Conservation (phyloP, 2,113 vertebrate species). For the Trachemys scripta region DNA sequence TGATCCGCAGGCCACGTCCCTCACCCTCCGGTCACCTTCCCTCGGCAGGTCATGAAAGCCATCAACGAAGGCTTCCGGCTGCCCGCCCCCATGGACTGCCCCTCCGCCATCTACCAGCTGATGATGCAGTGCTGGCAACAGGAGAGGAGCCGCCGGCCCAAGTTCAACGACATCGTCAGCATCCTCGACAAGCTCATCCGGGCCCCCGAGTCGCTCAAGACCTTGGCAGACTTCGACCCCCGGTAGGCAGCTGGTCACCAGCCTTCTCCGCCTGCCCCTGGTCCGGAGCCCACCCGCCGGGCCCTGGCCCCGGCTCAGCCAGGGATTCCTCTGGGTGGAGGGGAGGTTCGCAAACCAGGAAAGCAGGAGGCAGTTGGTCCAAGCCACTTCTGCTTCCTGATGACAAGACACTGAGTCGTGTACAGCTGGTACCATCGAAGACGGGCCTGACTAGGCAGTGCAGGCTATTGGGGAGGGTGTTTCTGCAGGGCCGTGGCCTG, state of each 20-base stretch:
- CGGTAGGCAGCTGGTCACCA: slow-evolving; percentile 77
- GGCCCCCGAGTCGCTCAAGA: slow-evolving; percentile 92
- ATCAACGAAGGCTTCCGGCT: slow-evolving; percentile 96
- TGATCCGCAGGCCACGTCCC: neutral
- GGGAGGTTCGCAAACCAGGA: no score
- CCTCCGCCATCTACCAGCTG: slow-evolving; percentile 95
- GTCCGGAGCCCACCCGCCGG: neutral
- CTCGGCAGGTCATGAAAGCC: slow-evolving; percentile 93
- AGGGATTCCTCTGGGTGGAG: neutral
- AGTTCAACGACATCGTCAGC: slow-evolving; percentile 92
- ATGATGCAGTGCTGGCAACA: slow-evolving; percentile 99
- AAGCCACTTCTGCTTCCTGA: neutral
- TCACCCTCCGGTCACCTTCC: neutral
- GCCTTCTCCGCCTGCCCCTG: neutral
- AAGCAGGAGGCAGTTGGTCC: neutral
- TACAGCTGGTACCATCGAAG: fast-evolving
- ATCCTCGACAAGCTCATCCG: slow-evolving; percentile 96
- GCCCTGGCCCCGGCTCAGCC: neutral
- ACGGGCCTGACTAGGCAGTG: neutral
- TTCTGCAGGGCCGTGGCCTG: neutral
- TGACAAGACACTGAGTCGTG: fast-evolving
- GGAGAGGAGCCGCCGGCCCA: slow-evolving; percentile 91
- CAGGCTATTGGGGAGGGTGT: fast-evolving
- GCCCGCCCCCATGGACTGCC: slow-evolving; percentile 94
- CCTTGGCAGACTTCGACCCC: slow-evolving; percentile 96